Conservation (phyloP, 2,797 vertebrate species). For the Rhinoraja longicauda region DNA sequence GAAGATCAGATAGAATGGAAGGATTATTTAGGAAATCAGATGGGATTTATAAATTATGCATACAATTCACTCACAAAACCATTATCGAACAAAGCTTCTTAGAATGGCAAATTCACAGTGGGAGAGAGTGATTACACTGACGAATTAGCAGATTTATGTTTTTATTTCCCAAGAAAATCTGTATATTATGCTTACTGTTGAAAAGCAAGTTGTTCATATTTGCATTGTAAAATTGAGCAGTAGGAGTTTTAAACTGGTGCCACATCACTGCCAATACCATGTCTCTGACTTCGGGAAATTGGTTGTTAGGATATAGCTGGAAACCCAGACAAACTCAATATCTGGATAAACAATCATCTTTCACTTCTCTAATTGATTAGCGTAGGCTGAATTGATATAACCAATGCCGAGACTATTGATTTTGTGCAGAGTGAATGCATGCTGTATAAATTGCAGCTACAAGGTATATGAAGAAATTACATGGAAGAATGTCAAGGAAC, state of each 20-base stretch:
- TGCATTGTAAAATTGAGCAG: background rate
- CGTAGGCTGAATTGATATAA: background rate
- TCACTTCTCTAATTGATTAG: background rate
- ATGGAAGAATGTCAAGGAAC: background rate
- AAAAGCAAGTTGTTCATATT: background rate
- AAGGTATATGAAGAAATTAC: background rate
- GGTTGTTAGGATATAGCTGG: background rate
- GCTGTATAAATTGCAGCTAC: background rate
- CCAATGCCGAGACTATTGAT: background rate
- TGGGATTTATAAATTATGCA: constrained; percentile 28
- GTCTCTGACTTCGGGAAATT: background rate
- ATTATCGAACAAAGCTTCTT: constrained; percentile 29
- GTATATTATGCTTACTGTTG: background rate
- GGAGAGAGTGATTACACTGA: constrained; percentile 5
- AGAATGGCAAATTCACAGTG: background rate
- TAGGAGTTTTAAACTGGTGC: background rate
- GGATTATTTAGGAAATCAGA: constrained; percentile 10
- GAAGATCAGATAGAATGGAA: constrained; percentile 30
- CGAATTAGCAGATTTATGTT: background rate
- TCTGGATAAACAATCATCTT: background rate
- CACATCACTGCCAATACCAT: background rate
- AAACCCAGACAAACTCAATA: background rate
- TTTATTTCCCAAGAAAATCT: background rate
- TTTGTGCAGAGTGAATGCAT: background rate
- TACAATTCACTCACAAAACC: constrained; percentile 17